Evolutionary conservation across 1,140 invertebrate species (phyloP), one percentile per base, ranked within the genome.

Genomic region (Tetraneura akinire): DNA sequence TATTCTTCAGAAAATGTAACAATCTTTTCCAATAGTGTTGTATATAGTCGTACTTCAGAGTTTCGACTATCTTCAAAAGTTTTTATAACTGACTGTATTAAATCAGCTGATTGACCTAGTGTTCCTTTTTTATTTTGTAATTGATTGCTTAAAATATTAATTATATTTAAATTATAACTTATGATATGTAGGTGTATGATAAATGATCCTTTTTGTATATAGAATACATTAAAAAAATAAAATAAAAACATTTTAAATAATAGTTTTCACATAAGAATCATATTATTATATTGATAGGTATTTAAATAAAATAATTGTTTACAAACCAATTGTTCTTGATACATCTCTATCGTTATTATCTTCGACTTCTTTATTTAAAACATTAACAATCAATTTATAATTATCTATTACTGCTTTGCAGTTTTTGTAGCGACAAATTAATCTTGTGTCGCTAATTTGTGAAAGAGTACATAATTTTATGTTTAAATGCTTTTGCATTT

Each of bases 41-140:
- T 26, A 14, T 57, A 57, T 26, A 57, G 23, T 57, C 13, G n/a
- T 23, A 47, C 9, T 13, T n/a, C n/a, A 13, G 0, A 4, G 26
- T 57, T 57, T 57, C 23, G 53, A 57, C 53, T 26, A 26, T 57
- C 21, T 57, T 57, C 53, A 57, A 57, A 57, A 26, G 53, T 26
- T 57, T 57, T 13, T 57, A 57, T 57, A 1, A 23, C 23, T 3
- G 21, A 4, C 23, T 57, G 23, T 26, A 57, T 57, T 26, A 23
- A 26, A 57, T 21, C 13, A 26, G 21, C 21, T 57, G 53, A 8
- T 23, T 57, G 23, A 57, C 21, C 53, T 26, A 57, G 53, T 26
- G 23, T 57, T 10, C 53, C 21, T 26, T 11, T 57, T 26, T 57
- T 13, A 21, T 57, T 23, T 57, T 57, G 53, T 26, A 57, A 26